Percentiles rank a stretch among this genome's conserved stretches.
Conservation (phyloP, 2,888 invertebrate genomes). For the Ecdyonurus torrentis region DNA sequence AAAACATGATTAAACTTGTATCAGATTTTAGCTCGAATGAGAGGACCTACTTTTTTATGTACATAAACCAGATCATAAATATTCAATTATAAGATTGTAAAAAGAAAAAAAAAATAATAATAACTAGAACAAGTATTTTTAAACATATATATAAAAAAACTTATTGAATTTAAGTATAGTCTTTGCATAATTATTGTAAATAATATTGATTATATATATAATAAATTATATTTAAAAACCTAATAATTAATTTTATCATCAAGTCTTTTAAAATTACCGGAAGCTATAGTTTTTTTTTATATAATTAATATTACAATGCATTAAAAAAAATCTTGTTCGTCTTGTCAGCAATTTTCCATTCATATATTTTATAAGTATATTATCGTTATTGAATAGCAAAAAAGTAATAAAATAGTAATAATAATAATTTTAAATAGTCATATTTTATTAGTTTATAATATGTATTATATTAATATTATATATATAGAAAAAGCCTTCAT, state of each 20-base stretch:
- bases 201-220: too few species aligned
- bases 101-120: too few species aligned
- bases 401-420: not conserved
- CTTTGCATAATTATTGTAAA: too few species aligned
- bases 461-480: too few species aligned
- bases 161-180: too few species aligned
- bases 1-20: too few species aligned
- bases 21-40: too few species aligned
- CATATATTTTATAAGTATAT: not conserved
- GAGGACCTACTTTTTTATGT: too few species aligned
- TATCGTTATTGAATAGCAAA: not conserved
- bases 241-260: not conserved
- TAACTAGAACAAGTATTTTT: too few species aligned
- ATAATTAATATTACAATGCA: not conserved
- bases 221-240: not conserved
- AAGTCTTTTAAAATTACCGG: not conserved
- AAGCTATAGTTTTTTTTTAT: not conserved
- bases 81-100: too few species aligned
- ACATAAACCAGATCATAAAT: too few species aligned
- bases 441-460: not conserved
- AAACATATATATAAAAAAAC: too few species aligned
- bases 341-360: not conserved
- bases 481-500: not conserved
- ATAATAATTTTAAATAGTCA: not conserved
- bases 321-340: not conserved